Evolutionary conservation across 2,797 vertebrate species (phyloP), one percentile per base, ranked within the genome.

Genomic region (Spinus pinus): DNA sequence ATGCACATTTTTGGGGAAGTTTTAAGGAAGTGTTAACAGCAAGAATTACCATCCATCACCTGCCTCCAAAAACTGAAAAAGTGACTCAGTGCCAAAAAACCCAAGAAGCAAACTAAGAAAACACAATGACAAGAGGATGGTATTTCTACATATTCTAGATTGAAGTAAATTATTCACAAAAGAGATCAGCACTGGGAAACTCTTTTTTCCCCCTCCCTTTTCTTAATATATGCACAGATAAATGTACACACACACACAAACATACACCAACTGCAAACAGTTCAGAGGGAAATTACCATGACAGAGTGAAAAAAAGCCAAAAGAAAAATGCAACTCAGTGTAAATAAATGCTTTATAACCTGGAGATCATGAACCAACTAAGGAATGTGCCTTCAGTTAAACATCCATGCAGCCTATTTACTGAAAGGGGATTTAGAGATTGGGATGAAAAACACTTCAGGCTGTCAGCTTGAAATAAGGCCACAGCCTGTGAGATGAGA

Each of bases 341-440:
- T 96, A 96, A 96, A 96, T 73, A 95, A 97, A 92, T 90, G 93
- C 90, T 96, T 90, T 97, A 89, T 86, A 96, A 96, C 92, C 93
- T 88, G 94, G 94, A 97, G 92, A 95, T 90, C 90, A 93, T 80
- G 94, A 96, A 96, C 81, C 95, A 96, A 74, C 92, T 83, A 95
- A 96, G 46, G 87, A 95, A 93, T 77, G 64, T 90, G 88, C 95
- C 93, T 95, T 97, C 71, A 86, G 81, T 85, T 94, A 92, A 95
- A 96, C 87, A 97, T 94, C 94, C 94, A 96, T 97, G 96, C 96
- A 97, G 65, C 50, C 54, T 93, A 90, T 81, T 93, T 95, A 96
- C 92, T 96, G 92, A 96, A 94, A 96, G 94, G 94, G 86, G 88
- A 93, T 96, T 96, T 95, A 94, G 56, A 96, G 86, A 93, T 46